Conservation (phyloP, 2,888 invertebrate genomes). For the Microplitis manilae region DNA sequence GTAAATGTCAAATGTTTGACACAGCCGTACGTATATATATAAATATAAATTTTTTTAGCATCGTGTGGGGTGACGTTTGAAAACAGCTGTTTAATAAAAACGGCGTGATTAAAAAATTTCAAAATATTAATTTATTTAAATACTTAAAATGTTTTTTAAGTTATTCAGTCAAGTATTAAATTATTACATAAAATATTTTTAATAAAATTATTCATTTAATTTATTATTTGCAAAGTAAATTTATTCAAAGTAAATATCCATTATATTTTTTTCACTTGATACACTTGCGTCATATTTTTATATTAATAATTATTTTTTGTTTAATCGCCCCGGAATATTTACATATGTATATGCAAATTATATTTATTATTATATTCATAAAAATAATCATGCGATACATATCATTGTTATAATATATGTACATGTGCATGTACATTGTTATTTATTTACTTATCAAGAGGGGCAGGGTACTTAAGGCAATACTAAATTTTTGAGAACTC, state of each 20-base stretch:
- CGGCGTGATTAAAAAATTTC: not conserved
- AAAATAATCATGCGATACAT: not conserved
- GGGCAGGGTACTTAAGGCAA: too few species aligned
- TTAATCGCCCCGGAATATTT: not conserved
- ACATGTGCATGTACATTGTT: not conserved
- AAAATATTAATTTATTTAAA: too few species aligned
- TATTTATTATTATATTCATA: not conserved
- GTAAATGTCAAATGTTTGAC: constrained; percentile 1
- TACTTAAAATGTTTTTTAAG: too few species aligned
- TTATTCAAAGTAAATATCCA: not conserved
- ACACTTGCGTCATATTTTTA: not conserved
- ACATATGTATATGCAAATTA: not conserved
- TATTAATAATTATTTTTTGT: not conserved
- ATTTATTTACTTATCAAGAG: not conserved
- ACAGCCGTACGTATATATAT: constrained; percentile 18
- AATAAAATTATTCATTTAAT: not conserved
- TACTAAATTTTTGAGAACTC: too few species aligned
- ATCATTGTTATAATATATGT: not conserved
- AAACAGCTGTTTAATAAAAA: not conserved
- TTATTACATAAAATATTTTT: too few species aligned
- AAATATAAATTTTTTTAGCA: not conserved
- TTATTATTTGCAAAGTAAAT: too few species aligned
- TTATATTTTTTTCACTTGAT: not conserved
- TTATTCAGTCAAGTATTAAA: too few species aligned
- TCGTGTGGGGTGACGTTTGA: not conserved